Percentiles rank a stretch among this genome's conserved stretches.
These are phyloP conservation scores for Barypeithes pellucidus DNA, from an alignment of 2,888 invertebrate genomes.

Conservation along the genomic window DNA sequence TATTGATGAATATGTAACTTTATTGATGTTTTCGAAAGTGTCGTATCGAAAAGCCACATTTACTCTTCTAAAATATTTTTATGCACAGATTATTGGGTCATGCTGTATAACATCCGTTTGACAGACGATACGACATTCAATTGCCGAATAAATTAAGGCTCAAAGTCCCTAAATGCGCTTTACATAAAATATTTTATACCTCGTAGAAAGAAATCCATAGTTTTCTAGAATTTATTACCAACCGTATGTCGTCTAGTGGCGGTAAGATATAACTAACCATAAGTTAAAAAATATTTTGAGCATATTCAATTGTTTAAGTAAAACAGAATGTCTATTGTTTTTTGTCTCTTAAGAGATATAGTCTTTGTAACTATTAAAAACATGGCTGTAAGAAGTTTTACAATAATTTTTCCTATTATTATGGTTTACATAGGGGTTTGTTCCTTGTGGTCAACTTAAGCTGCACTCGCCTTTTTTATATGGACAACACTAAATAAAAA, in stretches of 20 bases:
- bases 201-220: slow-evolving; percentile 68
- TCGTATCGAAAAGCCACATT: too few species aligned
- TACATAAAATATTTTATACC: slow-evolving; percentile 69
- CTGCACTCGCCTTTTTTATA: too few species aligned
- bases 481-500: background rate
- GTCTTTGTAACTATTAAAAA: slow-evolving; percentile 19
- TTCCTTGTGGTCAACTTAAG: background rate
- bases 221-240: slow-evolving; percentile 71
- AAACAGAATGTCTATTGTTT: background rate
- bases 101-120: too few species aligned
- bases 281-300: background rate
- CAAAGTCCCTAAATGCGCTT: slow-evolving; percentile 65
- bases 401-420: background rate
- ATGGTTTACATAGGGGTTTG: too few species aligned
- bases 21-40: too few species aligned
- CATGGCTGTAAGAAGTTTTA: background rate
- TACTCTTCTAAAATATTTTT: too few species aligned
- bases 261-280: slow-evolving; percentile 20
- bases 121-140: background rate
- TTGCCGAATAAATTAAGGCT: slow-evolving; percentile 47
- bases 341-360: slow-evolving; percentile 14
- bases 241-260: slow-evolving; percentile 59
- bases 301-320: background rate
- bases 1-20: too few species aligned
- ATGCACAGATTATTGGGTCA: too few species aligned